Evolutionary conservation across 2,113 vertebrate species (phyloP).

Genomic region (Heteronetta atricapilla): DNA sequence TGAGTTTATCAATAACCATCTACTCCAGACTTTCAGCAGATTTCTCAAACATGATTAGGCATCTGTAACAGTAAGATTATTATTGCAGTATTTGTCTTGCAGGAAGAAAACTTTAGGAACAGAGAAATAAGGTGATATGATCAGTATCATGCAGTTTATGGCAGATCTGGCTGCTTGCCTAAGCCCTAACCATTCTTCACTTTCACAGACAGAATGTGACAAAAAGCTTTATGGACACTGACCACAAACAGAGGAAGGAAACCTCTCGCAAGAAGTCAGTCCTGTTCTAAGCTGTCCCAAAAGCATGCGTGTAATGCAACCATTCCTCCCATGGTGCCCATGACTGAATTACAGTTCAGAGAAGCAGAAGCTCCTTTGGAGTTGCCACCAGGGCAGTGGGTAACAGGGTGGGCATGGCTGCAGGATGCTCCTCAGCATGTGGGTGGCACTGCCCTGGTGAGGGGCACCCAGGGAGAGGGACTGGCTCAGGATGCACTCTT

Average conservation of each 20-base stretch:
- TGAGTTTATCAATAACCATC: neutral
- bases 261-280: neutral
- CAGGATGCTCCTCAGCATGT: neutral
- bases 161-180: neutral
- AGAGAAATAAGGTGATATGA: neutral
- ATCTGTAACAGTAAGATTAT: neutral
- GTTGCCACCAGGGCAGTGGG: neutral
- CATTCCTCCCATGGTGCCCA: neutral
- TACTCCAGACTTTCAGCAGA: neutral
- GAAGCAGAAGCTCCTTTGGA: neutral
- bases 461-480: too few relatives aligned
- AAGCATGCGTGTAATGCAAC: rapidly evolving
- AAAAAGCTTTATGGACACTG: neutral
- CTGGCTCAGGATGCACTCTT: neutral
- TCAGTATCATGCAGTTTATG: neutral
- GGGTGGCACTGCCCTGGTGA: neutral
- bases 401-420: neutral
- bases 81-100: neutral
- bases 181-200: neutral
- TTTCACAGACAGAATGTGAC: neutral
- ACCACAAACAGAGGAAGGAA: neutral
- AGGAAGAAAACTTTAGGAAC: neutral
- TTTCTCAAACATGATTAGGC: neutral
- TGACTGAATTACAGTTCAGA: rapidly evolving
- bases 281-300: neutral